phyloP scores from a whole-genome alignment of 53 echinoderm and acorn worm genomes.

The Stichopus horrens region DNA sequence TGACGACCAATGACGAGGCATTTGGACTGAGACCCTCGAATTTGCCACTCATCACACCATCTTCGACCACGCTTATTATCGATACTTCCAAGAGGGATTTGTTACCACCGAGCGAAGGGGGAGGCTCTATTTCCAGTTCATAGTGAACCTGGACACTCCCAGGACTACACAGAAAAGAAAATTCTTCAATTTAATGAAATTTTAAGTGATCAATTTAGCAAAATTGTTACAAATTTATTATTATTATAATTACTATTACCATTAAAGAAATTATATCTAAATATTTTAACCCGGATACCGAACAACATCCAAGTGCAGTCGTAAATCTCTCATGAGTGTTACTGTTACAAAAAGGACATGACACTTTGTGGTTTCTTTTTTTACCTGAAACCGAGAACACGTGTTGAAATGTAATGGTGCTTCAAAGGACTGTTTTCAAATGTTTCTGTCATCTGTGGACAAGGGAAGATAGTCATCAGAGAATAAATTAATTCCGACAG shows the following conservation, averaged over 20 bases:
- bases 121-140: neutral
- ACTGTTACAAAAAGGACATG: too few relatives aligned
- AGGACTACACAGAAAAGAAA: neutral
- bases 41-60: neutral
- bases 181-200: too few relatives aligned
- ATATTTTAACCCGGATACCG: too few relatives aligned
- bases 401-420: neutral
- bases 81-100: neutral
- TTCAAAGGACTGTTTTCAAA: neutral
- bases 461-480: neutral
- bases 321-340: too few relatives aligned
- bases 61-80: neutral
- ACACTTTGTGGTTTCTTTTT: neutral
- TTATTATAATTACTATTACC: too few relatives aligned
- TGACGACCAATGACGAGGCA: slow-evolving; percentile 26
- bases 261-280: too few relatives aligned
- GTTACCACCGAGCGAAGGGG: neutral
- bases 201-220: too few relatives aligned
- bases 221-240: too few relatives aligned
- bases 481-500: too few relatives aligned
- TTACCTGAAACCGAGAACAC: neutral
- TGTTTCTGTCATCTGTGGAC: neutral
- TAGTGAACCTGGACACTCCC: slow-evolving; percentile 28
- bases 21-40: slow-evolving; percentile 16
- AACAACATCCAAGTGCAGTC: too few relatives aligned